phyloP scores from a whole-genome alignment of 2,797 vertebrate genomes.

The Alfaro cultratus region DNA sequence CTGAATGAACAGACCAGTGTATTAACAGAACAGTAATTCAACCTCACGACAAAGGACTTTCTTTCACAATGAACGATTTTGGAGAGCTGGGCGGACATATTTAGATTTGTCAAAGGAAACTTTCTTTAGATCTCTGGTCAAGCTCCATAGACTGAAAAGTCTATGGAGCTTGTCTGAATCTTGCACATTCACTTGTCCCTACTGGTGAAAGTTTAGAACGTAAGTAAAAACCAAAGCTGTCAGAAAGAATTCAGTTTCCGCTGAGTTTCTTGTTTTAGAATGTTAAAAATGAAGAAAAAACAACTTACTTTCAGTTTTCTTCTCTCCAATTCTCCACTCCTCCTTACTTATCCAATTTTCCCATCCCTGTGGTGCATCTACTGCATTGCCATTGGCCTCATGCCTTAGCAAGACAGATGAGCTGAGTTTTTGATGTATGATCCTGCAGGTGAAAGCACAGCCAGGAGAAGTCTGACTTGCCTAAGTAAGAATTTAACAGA shows the following conservation, averaged over 20 bases:
- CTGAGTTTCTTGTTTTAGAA: neutral
- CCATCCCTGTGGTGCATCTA: conserved; percentile 33
- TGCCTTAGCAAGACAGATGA: conserved; percentile 50
- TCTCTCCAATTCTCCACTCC: neutral
- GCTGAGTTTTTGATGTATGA: conserved; percentile 46
- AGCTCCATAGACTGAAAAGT: neutral
- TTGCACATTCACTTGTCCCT: neutral
- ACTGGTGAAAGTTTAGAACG: neutral
- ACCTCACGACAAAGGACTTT: neutral
- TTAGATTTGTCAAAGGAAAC: neutral
- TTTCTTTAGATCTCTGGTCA: neutral
- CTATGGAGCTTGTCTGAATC: too few relatives aligned
- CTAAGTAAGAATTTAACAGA: conserved; percentile 49
- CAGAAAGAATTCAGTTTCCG: neutral
- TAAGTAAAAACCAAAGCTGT: neutral
- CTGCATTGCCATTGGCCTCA: conserved; percentile 39
- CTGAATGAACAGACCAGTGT: neutral
- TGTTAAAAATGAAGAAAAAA: neutral
- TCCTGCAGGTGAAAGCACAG: conserved; percentile 41
- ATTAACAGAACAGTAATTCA: neutral
- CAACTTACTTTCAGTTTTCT: conserved; percentile 8
- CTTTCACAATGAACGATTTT: neutral
- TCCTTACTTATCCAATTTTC: conserved; percentile 18
- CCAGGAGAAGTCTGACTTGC: conserved; percentile 51
- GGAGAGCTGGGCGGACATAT: neutral